phyloP scores from a whole-genome alignment of 2,113 vertebrate genomes.

The Barbus barbus region DNA sequence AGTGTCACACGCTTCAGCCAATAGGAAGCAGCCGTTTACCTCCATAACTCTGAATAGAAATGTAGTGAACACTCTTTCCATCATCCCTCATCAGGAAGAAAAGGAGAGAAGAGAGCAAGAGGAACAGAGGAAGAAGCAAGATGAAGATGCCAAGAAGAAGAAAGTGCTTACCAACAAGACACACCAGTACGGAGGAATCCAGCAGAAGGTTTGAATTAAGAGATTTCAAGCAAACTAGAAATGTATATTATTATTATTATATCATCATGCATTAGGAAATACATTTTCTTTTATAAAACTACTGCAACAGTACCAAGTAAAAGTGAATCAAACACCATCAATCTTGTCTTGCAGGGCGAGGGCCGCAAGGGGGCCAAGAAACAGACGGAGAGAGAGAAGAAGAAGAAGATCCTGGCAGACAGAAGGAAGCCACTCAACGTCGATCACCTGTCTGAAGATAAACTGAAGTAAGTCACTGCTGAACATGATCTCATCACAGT shows the following conservation, averaged over 20 bases:
- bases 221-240: not conserved
- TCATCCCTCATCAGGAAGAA: slow-evolving; percentile 67
- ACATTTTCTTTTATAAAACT: too few species aligned
- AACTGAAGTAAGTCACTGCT: slow-evolving; percentile 78
- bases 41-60: not conserved
- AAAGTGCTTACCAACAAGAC: slow-evolving; percentile 77
- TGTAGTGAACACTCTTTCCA: not conserved
- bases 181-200: slow-evolving; percentile 71
- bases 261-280: too few species aligned
- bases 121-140: slow-evolving; percentile 70
- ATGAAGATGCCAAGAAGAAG: slow-evolving; percentile 77
- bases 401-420: slow-evolving; percentile 86
- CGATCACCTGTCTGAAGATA: slow-evolving; percentile 85
- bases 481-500: too few species aligned
- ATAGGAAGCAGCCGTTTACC: too few species aligned
- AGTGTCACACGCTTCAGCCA: too few species aligned
- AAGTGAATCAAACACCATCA: not conserved
- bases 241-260: too few species aligned
- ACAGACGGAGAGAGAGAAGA: slow-evolving; percentile 87
- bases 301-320: too few species aligned
- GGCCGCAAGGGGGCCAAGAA: slow-evolving; percentile 83
- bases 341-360: too few species aligned
- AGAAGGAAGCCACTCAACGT: slow-evolving; percentile 84
- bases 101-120: slow-evolving; percentile 74
- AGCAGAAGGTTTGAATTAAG: slow-evolving; percentile 69